phyloP scores from a whole-genome alignment of 2,797 vertebrate genomes.

The Pempheris klunzingeri region DNA sequence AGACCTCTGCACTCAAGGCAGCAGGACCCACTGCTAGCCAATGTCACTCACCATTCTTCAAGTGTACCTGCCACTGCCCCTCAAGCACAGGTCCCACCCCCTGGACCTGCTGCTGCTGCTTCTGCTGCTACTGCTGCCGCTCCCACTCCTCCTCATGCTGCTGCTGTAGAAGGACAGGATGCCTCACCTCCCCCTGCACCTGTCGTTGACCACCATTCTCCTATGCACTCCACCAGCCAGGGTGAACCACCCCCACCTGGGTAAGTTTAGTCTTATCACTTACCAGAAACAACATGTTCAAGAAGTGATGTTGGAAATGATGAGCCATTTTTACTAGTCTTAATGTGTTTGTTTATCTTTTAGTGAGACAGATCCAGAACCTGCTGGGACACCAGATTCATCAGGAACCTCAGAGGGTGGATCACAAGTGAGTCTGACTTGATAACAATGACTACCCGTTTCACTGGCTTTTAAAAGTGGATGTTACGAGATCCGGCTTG shows the following conservation, averaged over 20 bases:
- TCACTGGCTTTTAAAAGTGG: constrained; percentile 3
- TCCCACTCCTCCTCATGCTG: constrained; percentile 47
- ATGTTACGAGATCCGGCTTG: not conserved
- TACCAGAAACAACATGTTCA: not conserved
- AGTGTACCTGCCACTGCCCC: constrained; percentile 3
- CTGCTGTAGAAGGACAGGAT: constrained; percentile 49
- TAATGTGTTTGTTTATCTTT: constrained; percentile 20
- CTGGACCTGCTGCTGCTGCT: constrained; percentile 10
- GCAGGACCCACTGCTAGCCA: constrained; percentile 91
- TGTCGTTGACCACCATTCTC: constrained; percentile 63
- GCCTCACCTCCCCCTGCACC: constrained; percentile 55
- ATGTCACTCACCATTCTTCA: constrained; percentile 43
- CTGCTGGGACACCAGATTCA: constrained; percentile 42
- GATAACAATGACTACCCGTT: not conserved
- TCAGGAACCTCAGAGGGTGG: constrained; percentile 54
- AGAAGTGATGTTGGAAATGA: not conserved
- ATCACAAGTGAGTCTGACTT: constrained; percentile 60
- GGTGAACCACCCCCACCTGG: constrained; percentile 78
- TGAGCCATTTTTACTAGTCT: not conserved
- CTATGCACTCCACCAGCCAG: constrained; percentile 59
- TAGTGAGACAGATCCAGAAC: constrained; percentile 70
- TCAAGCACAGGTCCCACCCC: constrained; percentile 39
- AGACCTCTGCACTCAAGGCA: constrained; percentile 89
- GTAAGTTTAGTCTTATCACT: constrained; percentile 49
- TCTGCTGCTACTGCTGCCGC: constrained; percentile 25